Evolutionary conservation across 2,888 invertebrate genomes (phyloP), one percentile per base, ranked within the genome.

Genomic region (Drosophila differens): DNA sequence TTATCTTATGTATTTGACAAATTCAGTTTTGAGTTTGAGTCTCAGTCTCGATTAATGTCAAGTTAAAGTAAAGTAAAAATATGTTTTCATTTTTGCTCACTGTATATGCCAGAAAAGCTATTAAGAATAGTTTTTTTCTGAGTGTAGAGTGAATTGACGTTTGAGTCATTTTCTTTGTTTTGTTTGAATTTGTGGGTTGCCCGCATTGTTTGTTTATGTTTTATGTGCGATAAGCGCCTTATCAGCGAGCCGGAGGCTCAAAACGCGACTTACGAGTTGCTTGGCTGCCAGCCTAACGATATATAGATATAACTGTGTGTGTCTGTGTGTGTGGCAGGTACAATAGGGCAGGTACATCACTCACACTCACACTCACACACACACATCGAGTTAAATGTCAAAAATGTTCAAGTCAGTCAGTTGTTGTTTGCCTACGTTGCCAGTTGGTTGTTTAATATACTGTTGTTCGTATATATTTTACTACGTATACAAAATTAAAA

Each of bases 201-300:
- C 78, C 72, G 76, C 72, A 78, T 78, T 39, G 57, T 57, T 39
- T 70, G 44, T 16, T 32, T 44, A 51, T 61, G 58, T 73, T 73
- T 67, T 55, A 28, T 62, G 55, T 41, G 49, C 74, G 79, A 78
- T 70, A 69, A 62, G 47, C 58, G 61, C 10, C 52, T 76, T 76
- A 76, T 76, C 76, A 65, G 64, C 41, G 25, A 44, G 30, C n/a
- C 30, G 30, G 19, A 25, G 51, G 68, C 41, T 41, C 30, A 25
- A 19, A 41, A 14, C 22, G 28, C 58, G 30, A 25, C 61, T 69
- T 35, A n/a, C 19, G 52, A 14, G 37, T 19, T 53, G n/a, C 60
- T 47, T 28, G 37, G 32, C 44, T 41, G 14, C n/a, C 52, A 25
- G 35, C 39, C 51, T 52, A 69, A 69, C 54, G 66, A 68, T 32